phyloP scores from a whole-genome alignment of 64 coral and sea anemone genomes.

The Actinia equina region DNA sequence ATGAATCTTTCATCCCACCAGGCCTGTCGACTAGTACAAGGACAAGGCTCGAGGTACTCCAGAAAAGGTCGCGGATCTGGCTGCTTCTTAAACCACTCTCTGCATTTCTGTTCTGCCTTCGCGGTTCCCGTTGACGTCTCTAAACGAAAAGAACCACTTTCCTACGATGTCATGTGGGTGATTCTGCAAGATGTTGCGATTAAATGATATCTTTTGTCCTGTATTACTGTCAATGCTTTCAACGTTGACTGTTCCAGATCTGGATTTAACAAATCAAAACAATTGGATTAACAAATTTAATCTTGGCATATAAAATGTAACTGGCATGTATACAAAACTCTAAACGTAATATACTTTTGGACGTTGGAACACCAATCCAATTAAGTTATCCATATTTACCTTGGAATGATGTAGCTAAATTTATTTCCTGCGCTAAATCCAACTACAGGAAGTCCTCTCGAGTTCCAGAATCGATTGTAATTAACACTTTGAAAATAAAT shows the following conservation, averaged over 20 bases:
- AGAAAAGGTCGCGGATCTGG: slow-evolving; percentile 30
- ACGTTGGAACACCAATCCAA: neutral
- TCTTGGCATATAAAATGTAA: neutral
- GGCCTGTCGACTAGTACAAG: slow-evolving; percentile 37
- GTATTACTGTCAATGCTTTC: slow-evolving; percentile 8
- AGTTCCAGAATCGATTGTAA: slow-evolving; percentile 16
- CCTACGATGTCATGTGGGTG: neutral
- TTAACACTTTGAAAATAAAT: slow-evolving; percentile 11
- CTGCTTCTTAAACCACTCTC: slow-evolving; percentile 28
- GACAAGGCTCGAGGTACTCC: slow-evolving; percentile 45
- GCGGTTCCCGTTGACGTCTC: neutral
- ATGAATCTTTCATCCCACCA: slow-evolving; percentile 40
- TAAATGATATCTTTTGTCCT: neutral
- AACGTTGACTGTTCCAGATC: slow-evolving; percentile 37
- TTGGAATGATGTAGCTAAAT: neutral
- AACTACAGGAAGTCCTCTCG: slow-evolving; percentile 27
- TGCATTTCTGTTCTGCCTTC: slow-evolving; percentile 11
- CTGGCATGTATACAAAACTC: neutral
- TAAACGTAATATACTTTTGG: neutral
- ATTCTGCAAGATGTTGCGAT: neutral
- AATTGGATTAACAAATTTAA: neutral
- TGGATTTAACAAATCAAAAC: neutral
- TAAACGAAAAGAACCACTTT: slow-evolving; percentile 30
- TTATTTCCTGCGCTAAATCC: slow-evolving; percentile 28
- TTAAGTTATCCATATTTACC: neutral